A percentile compares a stretch with the other conserved stretches of the same genome.
phyloP scores from a whole-genome alignment of 1,140 invertebrate species.

The Ylistrum balloti region DNA sequence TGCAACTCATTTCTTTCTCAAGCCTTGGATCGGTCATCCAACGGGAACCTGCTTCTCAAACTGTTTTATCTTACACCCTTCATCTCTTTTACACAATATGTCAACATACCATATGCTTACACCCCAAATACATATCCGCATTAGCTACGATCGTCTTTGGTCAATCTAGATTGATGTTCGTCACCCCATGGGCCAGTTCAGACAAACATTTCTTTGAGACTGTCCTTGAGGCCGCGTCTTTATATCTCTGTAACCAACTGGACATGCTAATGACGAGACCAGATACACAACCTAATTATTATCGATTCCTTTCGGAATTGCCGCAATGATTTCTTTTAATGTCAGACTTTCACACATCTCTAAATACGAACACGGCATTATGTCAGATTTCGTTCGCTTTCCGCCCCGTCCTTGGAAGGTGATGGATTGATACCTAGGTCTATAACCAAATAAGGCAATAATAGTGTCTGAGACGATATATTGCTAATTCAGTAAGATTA shows the following conservation, averaged over 20 bases:
- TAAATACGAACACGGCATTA: background rate
- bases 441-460: slow-evolving; percentile 33
- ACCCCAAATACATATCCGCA: background rate
- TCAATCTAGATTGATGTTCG: background rate
- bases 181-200: background rate
- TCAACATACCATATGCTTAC: too few relatives aligned
- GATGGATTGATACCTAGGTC: background rate
- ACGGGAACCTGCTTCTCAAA: too few relatives aligned
- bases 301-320: slow-evolving; percentile 14
- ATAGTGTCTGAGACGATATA: background rate
- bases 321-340: background rate
- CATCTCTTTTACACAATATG: too few relatives aligned
- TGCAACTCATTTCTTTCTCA: too few relatives aligned
- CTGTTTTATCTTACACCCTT: too few relatives aligned
- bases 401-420: background rate
- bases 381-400: background rate
- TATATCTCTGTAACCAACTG: background rate
- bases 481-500: background rate
- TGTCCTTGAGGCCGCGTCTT: background rate
- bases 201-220: background rate
- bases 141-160: background rate
- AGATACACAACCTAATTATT: slow-evolving; percentile 10
- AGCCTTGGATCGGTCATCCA: too few relatives aligned
- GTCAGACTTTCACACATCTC: background rate
- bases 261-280: background rate